Percentiles rank a stretch among this genome's conserved stretches.
Conservation (phyloP, 2,113 vertebrate species). For the Casuarius casuarius region DNA sequence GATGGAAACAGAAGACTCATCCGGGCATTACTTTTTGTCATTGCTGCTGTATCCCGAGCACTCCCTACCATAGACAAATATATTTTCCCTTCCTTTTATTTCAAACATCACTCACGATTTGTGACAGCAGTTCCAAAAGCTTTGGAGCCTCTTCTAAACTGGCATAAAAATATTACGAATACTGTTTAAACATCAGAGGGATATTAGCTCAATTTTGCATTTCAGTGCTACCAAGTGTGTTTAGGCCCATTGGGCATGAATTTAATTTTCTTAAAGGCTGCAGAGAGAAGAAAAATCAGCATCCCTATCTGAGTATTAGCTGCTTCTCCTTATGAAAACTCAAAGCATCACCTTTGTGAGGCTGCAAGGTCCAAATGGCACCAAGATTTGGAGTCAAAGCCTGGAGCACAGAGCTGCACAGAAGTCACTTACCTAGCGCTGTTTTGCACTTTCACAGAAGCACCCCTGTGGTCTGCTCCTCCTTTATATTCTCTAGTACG, state of each 20-base stretch:
- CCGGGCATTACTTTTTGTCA: not conserved
- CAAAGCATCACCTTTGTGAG: not conserved
- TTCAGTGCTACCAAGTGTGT: constrained; percentile 48
- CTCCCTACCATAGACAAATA: not conserved
- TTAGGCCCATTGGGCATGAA: constrained; percentile 66
- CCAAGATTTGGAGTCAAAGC: not conserved
- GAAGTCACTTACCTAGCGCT: not conserved
- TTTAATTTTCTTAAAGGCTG: constrained; percentile 67
- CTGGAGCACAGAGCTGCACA: not conserved
- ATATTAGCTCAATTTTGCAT: constrained; percentile 69
- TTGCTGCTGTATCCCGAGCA: not conserved
- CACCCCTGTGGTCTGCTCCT: not conserved
- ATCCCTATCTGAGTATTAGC: not conserved
- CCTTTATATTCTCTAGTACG: not conserved
- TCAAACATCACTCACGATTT: not conserved
- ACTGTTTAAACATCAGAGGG: constrained; percentile 65
- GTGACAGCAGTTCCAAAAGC: not conserved
- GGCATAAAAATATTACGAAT: constrained; percentile 27
- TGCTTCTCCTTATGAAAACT: not conserved
- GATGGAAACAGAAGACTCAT: not conserved
- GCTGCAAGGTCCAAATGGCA: not conserved
- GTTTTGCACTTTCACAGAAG: not conserved
- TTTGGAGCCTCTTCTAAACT: not conserved
- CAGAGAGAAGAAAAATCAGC: constrained; percentile 16
- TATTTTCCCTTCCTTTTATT: not conserved